These are phyloP conservation scores for Caenorhabditis auriculariae DNA, from an alignment of 2,888 invertebrate species.

Conservation along the genomic window DNA sequence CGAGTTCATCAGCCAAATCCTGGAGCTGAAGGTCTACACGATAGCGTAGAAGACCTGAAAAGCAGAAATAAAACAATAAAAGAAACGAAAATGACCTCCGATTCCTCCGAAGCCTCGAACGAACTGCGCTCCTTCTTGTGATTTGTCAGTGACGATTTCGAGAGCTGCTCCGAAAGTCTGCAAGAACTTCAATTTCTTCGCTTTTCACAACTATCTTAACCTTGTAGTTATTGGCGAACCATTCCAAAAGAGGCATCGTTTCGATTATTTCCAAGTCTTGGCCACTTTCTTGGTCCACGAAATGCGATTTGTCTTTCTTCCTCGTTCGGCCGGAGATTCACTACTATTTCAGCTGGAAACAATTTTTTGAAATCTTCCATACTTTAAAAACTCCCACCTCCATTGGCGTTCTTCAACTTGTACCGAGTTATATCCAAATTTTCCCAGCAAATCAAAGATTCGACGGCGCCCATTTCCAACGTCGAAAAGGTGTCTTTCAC, in stretches of 20 bases:
- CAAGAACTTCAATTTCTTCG: constrained; percentile 6
- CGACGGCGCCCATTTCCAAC: constrained; percentile 94
- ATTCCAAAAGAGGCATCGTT: constrained; percentile 94
- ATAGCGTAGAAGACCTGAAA: constrained; percentile 90
- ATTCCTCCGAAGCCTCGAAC: constrained; percentile 99
- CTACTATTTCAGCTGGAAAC: constrained; percentile 79
- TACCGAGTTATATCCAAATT: constrained; percentile 89
- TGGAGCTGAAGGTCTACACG: constrained; percentile 98
- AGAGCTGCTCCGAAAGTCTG: constrained; percentile 78
- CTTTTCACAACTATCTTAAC: constrained; percentile 62
- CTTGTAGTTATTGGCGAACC: constrained; percentile 99
- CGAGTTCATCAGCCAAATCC: constrained; percentile 86
- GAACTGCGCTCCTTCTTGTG: constrained; percentile 99
- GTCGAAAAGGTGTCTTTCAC: constrained; percentile 92
- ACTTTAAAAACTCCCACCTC: constrained; percentile 11
- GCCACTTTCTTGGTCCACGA: constrained; percentile 98
- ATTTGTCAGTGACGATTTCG: constrained; percentile 99
- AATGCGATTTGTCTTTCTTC: constrained; percentile 98
- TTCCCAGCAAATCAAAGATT: constrained; percentile 99
- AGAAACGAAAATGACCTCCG: constrained; percentile 75
- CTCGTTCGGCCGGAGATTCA: constrained; percentile 94
- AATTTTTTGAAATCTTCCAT: neutral
- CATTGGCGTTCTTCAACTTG: constrained; percentile 47
- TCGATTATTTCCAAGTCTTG: constrained; percentile 97
- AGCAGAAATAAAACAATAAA: constrained; percentile 1